Evolutionary conservation across 2,797 vertebrate species (phyloP), one percentile per base, ranked within the genome.

Genomic region (Synaphobranchus kaupii): DNA sequence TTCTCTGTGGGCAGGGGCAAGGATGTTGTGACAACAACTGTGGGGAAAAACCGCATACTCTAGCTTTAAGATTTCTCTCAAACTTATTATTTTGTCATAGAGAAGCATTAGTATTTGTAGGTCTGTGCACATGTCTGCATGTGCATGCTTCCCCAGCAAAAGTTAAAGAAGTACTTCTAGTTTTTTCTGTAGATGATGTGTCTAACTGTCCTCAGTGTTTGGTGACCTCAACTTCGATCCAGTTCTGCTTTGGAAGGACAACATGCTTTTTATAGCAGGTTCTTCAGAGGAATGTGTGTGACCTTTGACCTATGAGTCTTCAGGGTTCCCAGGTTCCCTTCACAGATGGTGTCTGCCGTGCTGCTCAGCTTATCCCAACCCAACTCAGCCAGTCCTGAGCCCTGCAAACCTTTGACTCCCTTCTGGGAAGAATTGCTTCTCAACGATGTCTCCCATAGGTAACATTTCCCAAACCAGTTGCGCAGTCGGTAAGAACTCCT

Each of bases 381-480:
- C 50, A 71, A 80, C 56, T 80, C 25, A 15, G 73, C 34, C 15
- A 28, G 17, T 54, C 48, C 54, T 54, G 17, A 83, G 82, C 86
- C 73, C 52, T 78, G 31, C 71, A 83, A 87, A 87, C 82, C 60
- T 87, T 83, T 87, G 58, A 78, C 83, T 84, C 54, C 39, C 31
- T 28, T 50, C 66, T 39, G 39, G 48, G 66, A 68, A 78, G 83
- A 87, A 87, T 84, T 84, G 76, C 86, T 86, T 87, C 60, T 63
- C 86, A 52, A 31, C 50, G 81, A 87, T 87, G 71, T 56, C 50
- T 87, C 81, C 86, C 86, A n/a, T 25, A 83, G 84, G 81, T 3
- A 84, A n/a, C 48, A 84, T 87, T 84, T 84, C 52, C n/a, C 86
- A 4, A 39, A 63, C 4, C 31, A n/a, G 48, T 84, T 84, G 83